phyloP scores from a whole-genome alignment of 2,113 vertebrate species.

The Erythrolamprus reginae region DNA sequence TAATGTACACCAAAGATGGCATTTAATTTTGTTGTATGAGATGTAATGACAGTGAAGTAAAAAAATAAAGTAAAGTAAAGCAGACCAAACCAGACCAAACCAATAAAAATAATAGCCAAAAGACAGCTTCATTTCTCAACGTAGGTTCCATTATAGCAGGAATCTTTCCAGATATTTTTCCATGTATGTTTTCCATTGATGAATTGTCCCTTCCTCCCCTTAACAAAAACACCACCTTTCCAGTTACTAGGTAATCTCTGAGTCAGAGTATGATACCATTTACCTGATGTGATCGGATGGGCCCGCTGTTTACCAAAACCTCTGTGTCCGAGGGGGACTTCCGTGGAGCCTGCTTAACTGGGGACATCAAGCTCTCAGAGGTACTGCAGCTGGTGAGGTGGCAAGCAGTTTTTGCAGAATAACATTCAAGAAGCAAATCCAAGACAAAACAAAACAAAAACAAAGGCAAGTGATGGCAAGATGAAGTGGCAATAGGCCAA shows the following conservation, averaged over 20 bases:
- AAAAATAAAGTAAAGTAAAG: too few relatives aligned
- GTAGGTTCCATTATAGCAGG: neutral
- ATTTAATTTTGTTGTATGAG: too few relatives aligned
- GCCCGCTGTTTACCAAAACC: slow-evolving; percentile 80
- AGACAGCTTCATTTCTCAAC: neutral
- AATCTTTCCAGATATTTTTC: neutral
- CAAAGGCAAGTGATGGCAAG: slow-evolving; percentile 52
- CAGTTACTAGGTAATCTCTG: slow-evolving; percentile 4
- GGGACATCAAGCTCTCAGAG: slow-evolving; percentile 83
- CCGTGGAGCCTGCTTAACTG: slow-evolving; percentile 81
- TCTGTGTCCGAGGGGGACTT: slow-evolving; percentile 83
- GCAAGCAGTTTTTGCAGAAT: slow-evolving; percentile 65
- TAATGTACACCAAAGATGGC: too few relatives aligned
- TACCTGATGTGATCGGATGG: slow-evolving; percentile 89
- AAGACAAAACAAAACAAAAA: slow-evolving; percentile 28
- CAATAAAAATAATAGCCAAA: neutral
- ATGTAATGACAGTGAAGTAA: too few relatives aligned
- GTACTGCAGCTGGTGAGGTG: slow-evolving; percentile 81
- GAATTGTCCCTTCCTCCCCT: neutral
- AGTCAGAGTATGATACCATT: slow-evolving; percentile 41
- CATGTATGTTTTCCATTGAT: neutral
- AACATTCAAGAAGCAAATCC: slow-evolving; percentile 59
- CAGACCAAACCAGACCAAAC: too few relatives aligned
- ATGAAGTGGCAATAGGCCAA: slow-evolving; percentile 48
- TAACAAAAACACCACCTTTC: neutral